Conservation (phyloP, 2,888 invertebrate genomes). For the Schizotus pectinicornis region DNA sequence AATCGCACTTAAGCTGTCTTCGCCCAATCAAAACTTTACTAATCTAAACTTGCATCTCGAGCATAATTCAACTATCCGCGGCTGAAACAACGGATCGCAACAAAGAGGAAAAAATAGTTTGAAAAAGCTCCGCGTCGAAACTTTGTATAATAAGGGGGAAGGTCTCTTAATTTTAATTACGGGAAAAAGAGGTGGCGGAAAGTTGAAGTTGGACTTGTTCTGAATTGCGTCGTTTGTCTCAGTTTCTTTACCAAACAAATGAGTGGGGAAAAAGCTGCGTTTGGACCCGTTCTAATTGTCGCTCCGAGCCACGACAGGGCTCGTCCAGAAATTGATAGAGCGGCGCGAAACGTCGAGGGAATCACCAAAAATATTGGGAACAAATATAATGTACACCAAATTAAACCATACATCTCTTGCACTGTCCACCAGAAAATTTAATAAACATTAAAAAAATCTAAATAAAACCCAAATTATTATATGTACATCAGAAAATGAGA, state of each 20-base stretch:
- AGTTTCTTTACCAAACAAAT: constrained; percentile 4
- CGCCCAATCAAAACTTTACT: constrained; percentile 2
- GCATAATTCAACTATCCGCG: no score
- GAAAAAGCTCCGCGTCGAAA: no score
- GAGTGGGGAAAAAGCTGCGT: neutral
- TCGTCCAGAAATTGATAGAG: neutral
- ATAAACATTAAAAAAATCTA: no score
- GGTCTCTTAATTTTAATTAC: constrained; percentile 7
- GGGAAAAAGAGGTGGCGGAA: neutral
- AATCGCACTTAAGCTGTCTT: neutral
- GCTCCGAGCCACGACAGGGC: neutral
- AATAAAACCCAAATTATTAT: no score
- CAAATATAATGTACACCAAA: no score
- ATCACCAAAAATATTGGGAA: no score
- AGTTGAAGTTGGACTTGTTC: neutral
- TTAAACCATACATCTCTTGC: no score
- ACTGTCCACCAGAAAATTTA: no score
- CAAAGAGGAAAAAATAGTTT: no score
- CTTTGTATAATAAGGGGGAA: neutral
- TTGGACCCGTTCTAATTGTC: neutral
- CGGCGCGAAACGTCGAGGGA: no score
- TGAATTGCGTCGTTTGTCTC: constrained; percentile 17
- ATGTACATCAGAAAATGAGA: no score
- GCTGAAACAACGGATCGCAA: no score
- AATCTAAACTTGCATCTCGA: constrained; percentile 9